Percentiles rank a stretch among this genome's conserved stretches.
Conservation (phyloP, 2,113 vertebrate species). For the Myodes glareolus region DNA sequence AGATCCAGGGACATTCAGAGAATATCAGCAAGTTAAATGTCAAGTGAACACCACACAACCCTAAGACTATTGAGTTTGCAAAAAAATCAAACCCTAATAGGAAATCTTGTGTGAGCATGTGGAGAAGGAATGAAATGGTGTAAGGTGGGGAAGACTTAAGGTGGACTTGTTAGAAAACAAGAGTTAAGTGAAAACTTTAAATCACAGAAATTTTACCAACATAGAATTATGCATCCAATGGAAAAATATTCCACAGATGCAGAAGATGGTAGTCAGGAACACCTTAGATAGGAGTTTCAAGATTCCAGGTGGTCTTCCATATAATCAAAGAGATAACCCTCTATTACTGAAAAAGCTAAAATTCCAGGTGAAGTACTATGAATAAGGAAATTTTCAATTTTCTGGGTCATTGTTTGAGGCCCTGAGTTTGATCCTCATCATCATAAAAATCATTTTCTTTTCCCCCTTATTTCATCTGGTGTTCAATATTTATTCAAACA, state of each 20-base stretch:
- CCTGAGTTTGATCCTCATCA: background rate
- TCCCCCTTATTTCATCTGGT: background rate
- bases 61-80: background rate
- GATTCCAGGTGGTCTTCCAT: background rate
- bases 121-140: background rate
- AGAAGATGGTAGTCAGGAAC: background rate
- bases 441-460: background rate
- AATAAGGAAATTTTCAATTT: background rate
- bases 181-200: background rate
- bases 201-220: background rate
- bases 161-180: background rate
- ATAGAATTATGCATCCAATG: background rate
- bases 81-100: background rate
- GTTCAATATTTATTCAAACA: slow-evolving; percentile 25
- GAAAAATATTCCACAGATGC: background rate
- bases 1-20: background rate
- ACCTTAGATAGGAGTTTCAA: slow-evolving; percentile 1
- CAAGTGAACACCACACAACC: background rate
- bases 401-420: background rate
- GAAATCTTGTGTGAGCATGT: background rate
- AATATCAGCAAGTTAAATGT: background rate
- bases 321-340: background rate
- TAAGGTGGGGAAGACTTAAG: background rate
- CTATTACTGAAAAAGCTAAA: background rate
- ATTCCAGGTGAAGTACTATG: background rate